A percentile compares a stretch with the other conserved stretches of the same genome.
Evolutionary conservation across 2,888 invertebrate genomes (phyloP).

Genomic region (Machimus rusticus): DNA sequence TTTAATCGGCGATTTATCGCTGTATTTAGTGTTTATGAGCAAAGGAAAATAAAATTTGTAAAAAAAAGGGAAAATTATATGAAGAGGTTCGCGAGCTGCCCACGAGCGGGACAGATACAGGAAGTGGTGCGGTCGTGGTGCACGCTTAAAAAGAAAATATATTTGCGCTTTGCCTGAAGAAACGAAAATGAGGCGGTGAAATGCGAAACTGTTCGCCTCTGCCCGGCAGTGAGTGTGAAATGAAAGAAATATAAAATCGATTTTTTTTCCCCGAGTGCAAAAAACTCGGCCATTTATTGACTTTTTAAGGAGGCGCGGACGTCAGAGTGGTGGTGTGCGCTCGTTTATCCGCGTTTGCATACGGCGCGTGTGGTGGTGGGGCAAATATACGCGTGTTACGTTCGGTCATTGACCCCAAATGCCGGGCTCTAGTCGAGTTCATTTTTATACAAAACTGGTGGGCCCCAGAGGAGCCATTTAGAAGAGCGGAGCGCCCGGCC

Average conservation of each 20-base stretch:
- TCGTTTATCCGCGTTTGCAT: slow-evolving; percentile 11
- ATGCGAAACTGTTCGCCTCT: not conserved
- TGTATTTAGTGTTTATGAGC: not conserved
- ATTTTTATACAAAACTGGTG: slow-evolving; percentile 27
- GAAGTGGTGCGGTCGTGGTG: not conserved
- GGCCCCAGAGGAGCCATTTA: not conserved
- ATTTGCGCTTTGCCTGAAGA: not conserved
- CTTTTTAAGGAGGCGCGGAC: slow-evolving; percentile 37
- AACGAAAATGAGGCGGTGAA: not conserved
- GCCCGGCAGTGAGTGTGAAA: not conserved
- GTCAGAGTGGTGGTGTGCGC: not conserved
- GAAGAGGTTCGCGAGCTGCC: not conserved
- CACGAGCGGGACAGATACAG: not conserved
- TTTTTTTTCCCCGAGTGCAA: slow-evolving; percentile 47
- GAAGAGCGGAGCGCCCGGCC: not conserved
- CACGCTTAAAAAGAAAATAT: not conserved
- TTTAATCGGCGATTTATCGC: not conserved
- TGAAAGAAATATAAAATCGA: slow-evolving; percentile 40
- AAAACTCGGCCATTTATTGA: slow-evolving; percentile 50
- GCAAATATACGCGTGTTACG: slow-evolving; percentile 38
- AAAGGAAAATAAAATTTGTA: not conserved
- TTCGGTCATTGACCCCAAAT: slow-evolving; percentile 46
- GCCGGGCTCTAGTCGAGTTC: slow-evolving; percentile 44
- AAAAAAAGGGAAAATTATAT: not conserved
- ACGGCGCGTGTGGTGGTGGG: not conserved